Base-by-base conservation (phyloP, 2,888 invertebrate genomes). In the Calephelis perditalis region DNA sequence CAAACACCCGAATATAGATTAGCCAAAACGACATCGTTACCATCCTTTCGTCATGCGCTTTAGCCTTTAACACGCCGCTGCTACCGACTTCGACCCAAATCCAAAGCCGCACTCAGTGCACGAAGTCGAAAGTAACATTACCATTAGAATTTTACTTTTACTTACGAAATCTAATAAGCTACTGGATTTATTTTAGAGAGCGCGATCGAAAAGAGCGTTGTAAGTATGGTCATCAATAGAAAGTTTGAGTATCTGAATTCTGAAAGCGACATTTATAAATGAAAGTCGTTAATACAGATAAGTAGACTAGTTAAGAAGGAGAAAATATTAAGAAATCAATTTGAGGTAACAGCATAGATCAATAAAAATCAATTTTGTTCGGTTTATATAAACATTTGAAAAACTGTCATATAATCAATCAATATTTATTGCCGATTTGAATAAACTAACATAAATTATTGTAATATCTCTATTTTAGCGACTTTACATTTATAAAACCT, bases 61-160 rank as follows among this genome's bases (percentile, higher is more conserved):
- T 56, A 54, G 26, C 52, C 49, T 52, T 55, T 56, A 54, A 36
- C 52, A 36, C 8, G 11, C 37, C 52, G n/a, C 26, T 11, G 49
- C 56, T 59, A 59, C 59, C 44, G 57, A 61, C 46, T 61, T 57
- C 43, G 62, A 65, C 59, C 61, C 54, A 60, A 56, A 60, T 56
- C 45, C 59, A 6, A 26, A 62, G 46, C 56, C 35, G 60, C 54
- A 56, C 46, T 43, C 54, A 54, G 61, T 62, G 58, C 57, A 59
- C 61, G 60, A 59, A 60, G 58, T 62, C 45, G 58, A 65, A 79
- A 81, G 75, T 74, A 79, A 84, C 81, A 83, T 83, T 78, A 65
- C 67, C 77, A 82, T 84, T 80, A 84, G 74, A 75, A 81, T 81
- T 78, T 77, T 82, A 81, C 83, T 84, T 81, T 84, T 82, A 82